Base-by-base conservation (phyloP, 2,888 invertebrate genomes). In the Erynnis tages region DNA sequence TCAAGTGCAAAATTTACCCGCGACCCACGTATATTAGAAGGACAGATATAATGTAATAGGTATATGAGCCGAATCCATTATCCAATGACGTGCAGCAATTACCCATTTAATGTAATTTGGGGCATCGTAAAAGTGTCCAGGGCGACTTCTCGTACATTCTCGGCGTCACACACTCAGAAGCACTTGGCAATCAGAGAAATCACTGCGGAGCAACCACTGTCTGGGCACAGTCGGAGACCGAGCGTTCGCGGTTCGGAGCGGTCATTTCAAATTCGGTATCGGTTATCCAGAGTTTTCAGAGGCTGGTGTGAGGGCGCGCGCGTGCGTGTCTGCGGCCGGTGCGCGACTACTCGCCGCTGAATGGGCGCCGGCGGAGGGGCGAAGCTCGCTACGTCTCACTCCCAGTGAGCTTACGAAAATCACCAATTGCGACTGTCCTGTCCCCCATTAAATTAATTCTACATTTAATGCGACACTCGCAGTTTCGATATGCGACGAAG, bases 71-170 rank as follows among this genome's bases (percentile, higher is more conserved):
- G 78, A 82, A 80, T 82, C 85, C 87, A 89, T 89, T 89, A 89
- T 88, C 78, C 89, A 89, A 88, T 89, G 87, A 89, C 82, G 82
- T 86, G 76, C 77, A 79, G 77, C 89, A 86, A 89, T 89, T 89
- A 89, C 89, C 89, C 86, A 88, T 87, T 89, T 86, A 85, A 80
- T 82, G 81, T 79, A 84, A 89, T 88, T 88, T 77, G 89, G 89
- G 86, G 68, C 88, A 89, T 88, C 73, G 81, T 79, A 73, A 71
- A 73, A 72, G 69, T 67, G 79, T 82, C 82, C 83, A 75, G 73
- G 67, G 71, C 69, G 71, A 67, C 66, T 71, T 78, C 82, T 77
- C 77, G 79, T 80, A 72, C 80, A 80, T 82, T 82, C 80, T 78
- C 81, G 70, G 71, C 74, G 75, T 78, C 87, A 88, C 86, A 82